phyloP scores from a whole-genome alignment of 2,797 vertebrate genomes.

The Botia kubotai region DNA sequence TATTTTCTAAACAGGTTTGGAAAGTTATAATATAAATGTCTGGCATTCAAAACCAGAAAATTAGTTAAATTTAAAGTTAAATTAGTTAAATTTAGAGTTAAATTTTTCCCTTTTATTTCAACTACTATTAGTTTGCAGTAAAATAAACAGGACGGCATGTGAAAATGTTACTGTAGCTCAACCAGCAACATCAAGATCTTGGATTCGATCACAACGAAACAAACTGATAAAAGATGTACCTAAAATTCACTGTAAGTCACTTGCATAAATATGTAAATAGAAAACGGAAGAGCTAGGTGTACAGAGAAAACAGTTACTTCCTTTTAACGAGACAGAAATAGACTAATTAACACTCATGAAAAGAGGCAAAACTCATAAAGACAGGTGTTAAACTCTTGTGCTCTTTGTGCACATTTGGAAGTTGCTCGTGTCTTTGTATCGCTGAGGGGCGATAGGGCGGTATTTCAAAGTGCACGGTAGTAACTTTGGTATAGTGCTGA shows the following conservation, averaged over 20 bases:
- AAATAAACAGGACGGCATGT: neutral
- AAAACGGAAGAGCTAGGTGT: neutral
- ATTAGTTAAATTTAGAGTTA: too few species aligned
- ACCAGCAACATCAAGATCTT: neutral
- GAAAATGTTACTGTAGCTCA: neutral
- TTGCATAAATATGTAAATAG: neutral
- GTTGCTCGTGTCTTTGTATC: slow-evolving; percentile 48
- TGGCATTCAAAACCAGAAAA: too few species aligned
- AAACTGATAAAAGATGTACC: neutral
- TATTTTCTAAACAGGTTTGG: too few species aligned
- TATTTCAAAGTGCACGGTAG: slow-evolving; percentile 54
- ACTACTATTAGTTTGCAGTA: neutral
- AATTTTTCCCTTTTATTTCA: too few species aligned
- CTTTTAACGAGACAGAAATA: neutral
- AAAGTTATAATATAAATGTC: too few species aligned
- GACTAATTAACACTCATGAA: neutral
- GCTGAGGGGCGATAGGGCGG: slow-evolving; percentile 29
- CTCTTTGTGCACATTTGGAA: slow-evolving; percentile 11
- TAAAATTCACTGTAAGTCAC: neutral
- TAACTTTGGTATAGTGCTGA: slow-evolving; percentile 32
- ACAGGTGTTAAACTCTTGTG: slow-evolving; percentile 27
- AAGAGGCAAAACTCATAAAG: slow-evolving; percentile 2
- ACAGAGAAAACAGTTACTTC: neutral
- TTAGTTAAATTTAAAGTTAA: too few species aligned
- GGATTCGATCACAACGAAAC: neutral